Percentiles rank a stretch among this genome's conserved stretches.
phyloP scores from a whole-genome alignment of 2,888 invertebrate species.

The Halictus quadricinctus region DNA sequence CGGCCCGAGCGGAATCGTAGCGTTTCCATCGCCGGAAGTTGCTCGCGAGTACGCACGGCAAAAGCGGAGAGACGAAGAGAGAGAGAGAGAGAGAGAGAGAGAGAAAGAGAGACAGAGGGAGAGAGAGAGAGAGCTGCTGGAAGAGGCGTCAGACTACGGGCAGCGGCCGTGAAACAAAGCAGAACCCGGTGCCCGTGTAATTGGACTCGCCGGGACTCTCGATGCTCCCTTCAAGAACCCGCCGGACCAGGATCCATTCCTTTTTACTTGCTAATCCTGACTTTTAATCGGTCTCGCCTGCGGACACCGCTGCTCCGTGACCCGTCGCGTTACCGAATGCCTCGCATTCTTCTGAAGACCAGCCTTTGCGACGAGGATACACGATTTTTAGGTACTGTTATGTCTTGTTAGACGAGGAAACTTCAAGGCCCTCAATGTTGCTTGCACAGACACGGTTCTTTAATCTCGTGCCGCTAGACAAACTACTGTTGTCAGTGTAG shows the following conservation, averaged over 20 bases:
- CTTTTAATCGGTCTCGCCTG: slow-evolving; percentile 51
- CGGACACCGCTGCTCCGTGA: slow-evolving; percentile 5
- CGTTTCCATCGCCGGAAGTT: slow-evolving; percentile 50
- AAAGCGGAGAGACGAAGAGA: not conserved
- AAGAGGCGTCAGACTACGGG: slow-evolving; percentile 72
- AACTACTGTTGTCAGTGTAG: no score
- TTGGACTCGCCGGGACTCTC: slow-evolving; percentile 77
- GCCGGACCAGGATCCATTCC: slow-evolving; percentile 59
- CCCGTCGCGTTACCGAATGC: slow-evolving; percentile 6
- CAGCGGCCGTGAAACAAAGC: slow-evolving; percentile 82
- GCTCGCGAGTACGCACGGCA: slow-evolving; percentile 6
- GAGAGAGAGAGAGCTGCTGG: slow-evolving; percentile 36
- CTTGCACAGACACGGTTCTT: no score
- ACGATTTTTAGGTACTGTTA: not conserved
- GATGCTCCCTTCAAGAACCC: slow-evolving; percentile 72
- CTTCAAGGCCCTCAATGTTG: no score
- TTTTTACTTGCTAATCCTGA: slow-evolving; percentile 74
- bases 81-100: no score
- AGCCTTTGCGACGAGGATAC: not conserved
- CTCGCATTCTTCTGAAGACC: not conserved
- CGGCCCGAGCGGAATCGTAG: slow-evolving; percentile 59
- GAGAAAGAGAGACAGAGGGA: not conserved
- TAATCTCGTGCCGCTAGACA: no score
- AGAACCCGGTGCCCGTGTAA: slow-evolving; percentile 81
- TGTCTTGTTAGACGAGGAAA: not conserved